These are phyloP conservation scores for Eulimnadia texana DNA, from an alignment of 1,140 invertebrate genomes.

Conservation along the genomic window DNA sequence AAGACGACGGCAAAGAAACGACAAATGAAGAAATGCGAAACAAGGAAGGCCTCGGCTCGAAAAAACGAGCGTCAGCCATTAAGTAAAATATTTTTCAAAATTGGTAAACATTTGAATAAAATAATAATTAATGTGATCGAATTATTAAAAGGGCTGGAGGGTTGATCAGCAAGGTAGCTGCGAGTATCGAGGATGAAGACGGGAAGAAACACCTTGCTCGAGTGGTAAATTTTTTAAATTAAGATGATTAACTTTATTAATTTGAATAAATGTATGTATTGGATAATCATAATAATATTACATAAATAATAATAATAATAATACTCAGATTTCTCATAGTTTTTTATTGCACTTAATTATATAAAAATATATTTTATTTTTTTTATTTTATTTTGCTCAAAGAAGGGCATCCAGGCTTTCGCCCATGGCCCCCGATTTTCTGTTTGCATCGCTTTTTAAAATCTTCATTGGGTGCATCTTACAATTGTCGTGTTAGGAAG, in stretches of 20 bases:
- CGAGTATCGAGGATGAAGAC: neutral
- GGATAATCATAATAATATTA: neutral
- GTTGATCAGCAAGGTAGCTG: neutral
- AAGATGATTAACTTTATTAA: neutral
- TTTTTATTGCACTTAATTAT: no score
- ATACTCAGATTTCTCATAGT: no score
- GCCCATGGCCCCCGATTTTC: no score
- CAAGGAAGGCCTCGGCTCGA: neutral
- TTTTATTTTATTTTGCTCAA: no score
- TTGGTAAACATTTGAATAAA: neutral
- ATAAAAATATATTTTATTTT: no score
- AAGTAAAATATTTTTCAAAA: neutral
- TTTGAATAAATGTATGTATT: neutral
- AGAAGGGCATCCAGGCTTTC: no score
- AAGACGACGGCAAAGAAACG: neutral
- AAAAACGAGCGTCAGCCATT: neutral
- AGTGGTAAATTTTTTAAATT: neutral
- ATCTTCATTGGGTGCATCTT: no score
- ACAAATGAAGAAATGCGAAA: neutral
- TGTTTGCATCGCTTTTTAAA: no score
- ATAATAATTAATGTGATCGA: neutral
- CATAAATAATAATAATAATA: neutral
- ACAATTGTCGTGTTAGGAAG: no score
- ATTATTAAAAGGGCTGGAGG: neutral
- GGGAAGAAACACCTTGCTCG: neutral